Conservation (phyloP, 2,797 vertebrate genomes). For the Eutrigla gurnardus region DNA sequence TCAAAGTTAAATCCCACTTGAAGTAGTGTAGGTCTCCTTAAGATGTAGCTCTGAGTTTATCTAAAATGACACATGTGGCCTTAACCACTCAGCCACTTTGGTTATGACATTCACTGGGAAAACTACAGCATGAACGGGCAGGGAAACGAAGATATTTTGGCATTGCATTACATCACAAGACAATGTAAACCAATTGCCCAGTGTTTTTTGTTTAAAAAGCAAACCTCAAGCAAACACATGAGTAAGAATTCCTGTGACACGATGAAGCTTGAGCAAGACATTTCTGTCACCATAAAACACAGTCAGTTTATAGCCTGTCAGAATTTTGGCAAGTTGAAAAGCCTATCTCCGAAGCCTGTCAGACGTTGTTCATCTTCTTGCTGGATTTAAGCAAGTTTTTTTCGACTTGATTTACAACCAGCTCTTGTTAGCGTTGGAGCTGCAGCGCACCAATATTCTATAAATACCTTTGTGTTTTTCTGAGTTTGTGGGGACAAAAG, state of each 20-base stretch:
- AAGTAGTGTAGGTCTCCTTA: constrained; percentile 17
- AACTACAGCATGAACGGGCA: constrained; percentile 33
- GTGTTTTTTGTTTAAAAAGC: constrained; percentile 42
- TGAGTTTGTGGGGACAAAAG: constrained; percentile 45
- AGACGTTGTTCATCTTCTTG: constrained; percentile 46
- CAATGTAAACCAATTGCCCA: constrained; percentile 49
- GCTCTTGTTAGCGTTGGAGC: constrained; percentile 44
- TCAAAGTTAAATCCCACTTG: constrained; percentile 1
- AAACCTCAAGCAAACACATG: constrained; percentile 34
- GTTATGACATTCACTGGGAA: constrained; percentile 57
- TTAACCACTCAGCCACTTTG: constrained; percentile 45
- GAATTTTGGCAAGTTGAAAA: constrained; percentile 41
- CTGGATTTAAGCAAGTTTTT: constrained; percentile 27
- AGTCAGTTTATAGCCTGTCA: constrained; percentile 31
- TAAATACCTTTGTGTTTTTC: constrained; percentile 42
- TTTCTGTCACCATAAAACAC: constrained; percentile 37
- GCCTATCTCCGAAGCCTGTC: constrained; percentile 34
- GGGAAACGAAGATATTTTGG: constrained; percentile 24
- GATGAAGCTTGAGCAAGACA: constrained; percentile 28
- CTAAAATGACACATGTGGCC: constrained; percentile 59
- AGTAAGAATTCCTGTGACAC: constrained; percentile 41
- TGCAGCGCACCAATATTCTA: constrained; percentile 31
- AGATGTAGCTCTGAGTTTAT: constrained; percentile 55
- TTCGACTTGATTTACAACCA: constrained; percentile 49
- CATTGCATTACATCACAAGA: constrained; percentile 58